These are phyloP conservation scores for Dendrolimus houi DNA, from an alignment of 2,888 invertebrate species.

Conservation along the genomic window DNA sequence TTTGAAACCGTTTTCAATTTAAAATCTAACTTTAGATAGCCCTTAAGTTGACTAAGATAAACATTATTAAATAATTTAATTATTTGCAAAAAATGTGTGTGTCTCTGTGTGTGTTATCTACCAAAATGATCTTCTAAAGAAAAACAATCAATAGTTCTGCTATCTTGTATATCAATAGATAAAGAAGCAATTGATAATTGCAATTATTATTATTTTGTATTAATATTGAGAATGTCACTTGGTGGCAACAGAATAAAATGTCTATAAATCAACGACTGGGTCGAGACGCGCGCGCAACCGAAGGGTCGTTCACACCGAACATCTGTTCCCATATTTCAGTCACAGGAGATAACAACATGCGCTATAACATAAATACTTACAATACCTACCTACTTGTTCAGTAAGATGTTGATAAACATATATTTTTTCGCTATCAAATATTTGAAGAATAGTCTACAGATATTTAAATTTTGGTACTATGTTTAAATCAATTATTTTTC, in stretches of 20 bases:
- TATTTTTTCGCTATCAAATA: no score
- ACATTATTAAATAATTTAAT: background rate
- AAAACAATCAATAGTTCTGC: no score
- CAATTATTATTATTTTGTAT: slow-evolving; percentile 9
- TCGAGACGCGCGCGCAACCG: slow-evolving; percentile 32
- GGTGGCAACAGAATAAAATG: slow-evolving; percentile 37
- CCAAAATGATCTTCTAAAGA: background rate
- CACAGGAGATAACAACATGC: slow-evolving; percentile 46
- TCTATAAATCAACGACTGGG: slow-evolving; percentile 37
- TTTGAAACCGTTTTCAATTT: no score
- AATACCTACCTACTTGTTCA: slow-evolving; percentile 15
- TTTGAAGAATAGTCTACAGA: no score
- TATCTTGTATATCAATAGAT: no score
- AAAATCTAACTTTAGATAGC: no score
- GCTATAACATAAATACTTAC: slow-evolving; percentile 32
- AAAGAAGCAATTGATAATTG: no score
- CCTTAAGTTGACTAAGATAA: background rate
- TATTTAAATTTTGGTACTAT: no score
- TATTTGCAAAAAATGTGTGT: background rate
- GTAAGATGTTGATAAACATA: no score
- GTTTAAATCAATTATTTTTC: no score
- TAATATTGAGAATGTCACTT: slow-evolving; percentile 31
- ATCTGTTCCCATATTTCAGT: slow-evolving; percentile 70
- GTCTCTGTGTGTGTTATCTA: background rate
- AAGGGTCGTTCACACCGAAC: slow-evolving; percentile 61